These are phyloP conservation scores for Leucophenga maculata DNA, from an alignment of 2,888 invertebrate species.

Conservation along the genomic window DNA sequence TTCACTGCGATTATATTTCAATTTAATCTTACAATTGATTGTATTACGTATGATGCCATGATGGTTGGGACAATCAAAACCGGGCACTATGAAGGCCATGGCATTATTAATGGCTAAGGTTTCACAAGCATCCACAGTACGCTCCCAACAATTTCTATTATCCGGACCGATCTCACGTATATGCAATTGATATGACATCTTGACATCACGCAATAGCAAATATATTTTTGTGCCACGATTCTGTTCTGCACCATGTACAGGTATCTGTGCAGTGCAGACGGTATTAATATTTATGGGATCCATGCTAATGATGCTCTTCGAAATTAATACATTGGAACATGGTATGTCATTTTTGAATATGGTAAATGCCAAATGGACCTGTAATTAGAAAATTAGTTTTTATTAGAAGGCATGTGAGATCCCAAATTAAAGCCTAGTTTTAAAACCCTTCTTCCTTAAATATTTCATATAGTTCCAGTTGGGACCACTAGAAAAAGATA, in stretches of 20 bases:
- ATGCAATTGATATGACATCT: neutral
- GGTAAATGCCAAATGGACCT: neutral
- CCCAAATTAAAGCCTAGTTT: too few relatives aligned
- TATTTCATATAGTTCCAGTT: too few relatives aligned
- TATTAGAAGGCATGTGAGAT: too few relatives aligned
- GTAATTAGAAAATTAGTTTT: neutral
- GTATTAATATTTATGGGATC: constrained; percentile 7
- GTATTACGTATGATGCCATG: too few relatives aligned
- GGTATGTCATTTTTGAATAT: neutral
- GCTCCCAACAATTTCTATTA: neutral
- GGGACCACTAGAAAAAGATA: too few relatives aligned
- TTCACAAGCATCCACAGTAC: neutral
- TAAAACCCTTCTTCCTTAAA: too few relatives aligned
- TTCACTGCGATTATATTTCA: neutral
- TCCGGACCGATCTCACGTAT: neutral
- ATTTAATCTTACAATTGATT: neutral
- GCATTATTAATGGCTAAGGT: neutral
- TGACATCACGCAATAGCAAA: neutral
- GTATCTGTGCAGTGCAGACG: neutral
- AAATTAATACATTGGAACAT: neutral
- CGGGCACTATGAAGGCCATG: neutral
- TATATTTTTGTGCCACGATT: neutral
- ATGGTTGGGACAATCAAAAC: constrained; percentile 1
- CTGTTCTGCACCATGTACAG: neutral
- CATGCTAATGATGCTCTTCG: constrained; percentile 6